Evolutionary conservation across 1,140 invertebrate genomes (phyloP), one percentile per base, ranked within the genome.

Genomic region (Cydia strobilella): DNA sequence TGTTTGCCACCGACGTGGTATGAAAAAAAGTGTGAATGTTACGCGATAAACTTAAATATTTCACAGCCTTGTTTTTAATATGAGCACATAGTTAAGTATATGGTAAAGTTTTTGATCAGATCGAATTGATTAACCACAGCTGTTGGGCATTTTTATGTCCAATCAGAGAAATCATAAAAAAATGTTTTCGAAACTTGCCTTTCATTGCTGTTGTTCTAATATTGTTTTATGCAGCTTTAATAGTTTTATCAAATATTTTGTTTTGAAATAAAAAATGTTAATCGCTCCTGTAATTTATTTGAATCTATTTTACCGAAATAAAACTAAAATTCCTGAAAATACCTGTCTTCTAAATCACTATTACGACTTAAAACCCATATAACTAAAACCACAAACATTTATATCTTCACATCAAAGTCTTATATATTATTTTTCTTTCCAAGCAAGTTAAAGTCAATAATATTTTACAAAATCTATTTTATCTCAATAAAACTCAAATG

Each of bases 301-400:
- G 0, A 48, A n/a, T 15, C 45, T 48, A 48, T 48, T n/a, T 48
- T 48, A 48, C 45, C 45, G 12, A 13, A 15, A 9, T 15, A 15
- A 48, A 48, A 48, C 45, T 48, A 15, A 48, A 48, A 48, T 48
- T 48, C 31, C 3, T 31, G 31, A 31, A 31, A 31, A 31, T 27
- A 31, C 31, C 31, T 27, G 3, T 31, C 45, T 48, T 48, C 12
- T 15, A 7, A 48, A 48, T 48, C 12, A 10, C 35, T 48, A 48
- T 48, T n/a, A 48, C 45, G 4, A 48, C 45, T 39, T 9, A 48
- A 15, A 48, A 48, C 13, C 45, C 45, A 48, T 15, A 48, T 48
- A 48, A 15, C n/a, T 7, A 54, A 54, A 54, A 54, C 48, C n/a
- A 54, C n/a, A 54, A 54, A 54, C 35, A 54, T n/a, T 54, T 54